A percentile compares a stretch with the other conserved stretches of the same genome.
These are phyloP conservation scores for Nemoura dubitans DNA, from an alignment of 2,888 invertebrate species.

Conservation along the genomic window DNA sequence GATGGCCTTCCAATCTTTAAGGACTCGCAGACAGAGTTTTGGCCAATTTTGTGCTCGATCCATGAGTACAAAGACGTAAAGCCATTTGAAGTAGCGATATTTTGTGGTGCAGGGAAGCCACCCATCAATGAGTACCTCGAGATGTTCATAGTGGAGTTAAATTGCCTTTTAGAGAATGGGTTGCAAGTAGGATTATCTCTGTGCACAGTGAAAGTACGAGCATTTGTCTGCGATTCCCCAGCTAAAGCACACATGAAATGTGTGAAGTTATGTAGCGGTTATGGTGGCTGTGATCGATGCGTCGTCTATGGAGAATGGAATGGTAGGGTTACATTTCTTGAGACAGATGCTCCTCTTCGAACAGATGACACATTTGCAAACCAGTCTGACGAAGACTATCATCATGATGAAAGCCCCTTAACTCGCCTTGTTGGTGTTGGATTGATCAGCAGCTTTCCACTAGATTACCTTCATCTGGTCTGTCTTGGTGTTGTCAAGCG, in stretches of 20 bases:
- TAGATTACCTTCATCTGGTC: slow-evolving; percentile 50
- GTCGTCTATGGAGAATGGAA: too few relatives aligned
- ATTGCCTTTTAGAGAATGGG: too few relatives aligned
- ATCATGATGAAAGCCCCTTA: slow-evolving; percentile 20
- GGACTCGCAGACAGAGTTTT: background rate
- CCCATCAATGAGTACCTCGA: too few relatives aligned
- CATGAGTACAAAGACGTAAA: too few relatives aligned
- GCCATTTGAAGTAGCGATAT: background rate
- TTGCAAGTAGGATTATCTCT: too few relatives aligned
- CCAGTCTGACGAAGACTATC: background rate
- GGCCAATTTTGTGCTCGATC: too few relatives aligned
- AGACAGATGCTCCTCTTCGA: background rate
- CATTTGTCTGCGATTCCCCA: slow-evolving; percentile 47
- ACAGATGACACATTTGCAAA: slow-evolving; percentile 38
- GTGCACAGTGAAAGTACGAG: slow-evolving; percentile 15
- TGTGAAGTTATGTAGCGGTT: slow-evolving; percentile 45
- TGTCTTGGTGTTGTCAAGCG: slow-evolving; percentile 48
- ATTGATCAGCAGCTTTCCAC: slow-evolving; percentile 41
- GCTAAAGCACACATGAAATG: slow-evolving; percentile 47
- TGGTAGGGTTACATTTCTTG: too few relatives aligned
- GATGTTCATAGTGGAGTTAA: too few relatives aligned
- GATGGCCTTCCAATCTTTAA: slow-evolving; percentile 25
- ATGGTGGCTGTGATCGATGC: slow-evolving; percentile 47
- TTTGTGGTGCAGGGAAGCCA: background rate
- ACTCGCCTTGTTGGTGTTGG: slow-evolving; percentile 41